A percentile compares a stretch with the other conserved stretches of the same genome.
These are phyloP conservation scores for Pterostichus madidus DNA, from an alignment of 2,888 invertebrate genomes.

Conservation along the genomic window DNA sequence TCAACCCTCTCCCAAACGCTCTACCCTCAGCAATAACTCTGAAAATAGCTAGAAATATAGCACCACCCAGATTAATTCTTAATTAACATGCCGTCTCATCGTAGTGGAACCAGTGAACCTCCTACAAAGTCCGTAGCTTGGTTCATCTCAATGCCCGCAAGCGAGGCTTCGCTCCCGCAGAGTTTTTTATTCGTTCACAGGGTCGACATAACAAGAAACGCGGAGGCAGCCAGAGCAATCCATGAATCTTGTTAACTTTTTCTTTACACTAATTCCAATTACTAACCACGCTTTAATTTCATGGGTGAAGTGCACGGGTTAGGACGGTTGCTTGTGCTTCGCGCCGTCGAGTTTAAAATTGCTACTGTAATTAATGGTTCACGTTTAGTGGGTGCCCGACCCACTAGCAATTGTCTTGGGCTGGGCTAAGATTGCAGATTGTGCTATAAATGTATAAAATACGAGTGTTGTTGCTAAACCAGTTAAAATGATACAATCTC, in stretches of 20 bases:
- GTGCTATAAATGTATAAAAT: too few species aligned
- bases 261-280: slow-evolving; percentile 67
- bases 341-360: slow-evolving; percentile 65
- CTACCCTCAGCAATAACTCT: too few species aligned
- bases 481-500: too few species aligned
- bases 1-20: too few species aligned
- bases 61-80: slow-evolving; percentile 42
- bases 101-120: too few species aligned
- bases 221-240: slow-evolving; percentile 50
- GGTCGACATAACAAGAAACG: slow-evolving; percentile 61
- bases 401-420: slow-evolving; percentile 1
- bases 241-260: slow-evolving; percentile 67
- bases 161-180: neutral
- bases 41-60: neutral
- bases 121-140: neutral
- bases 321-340: slow-evolving; percentile 50
- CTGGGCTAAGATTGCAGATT: too few species aligned
- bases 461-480: too few species aligned
- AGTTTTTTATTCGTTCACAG: neutral
- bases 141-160: neutral
- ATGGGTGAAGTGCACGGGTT: slow-evolving; percentile 66
- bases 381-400: slow-evolving; percentile 45
- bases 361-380: slow-evolving; percentile 64
- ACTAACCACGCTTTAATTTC: slow-evolving; percentile 67
- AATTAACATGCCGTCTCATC: slow-evolving; percentile 56